Base-by-base conservation (phyloP, 2,888 invertebrate genomes). In the Caenorhabditis virilis region DNA sequence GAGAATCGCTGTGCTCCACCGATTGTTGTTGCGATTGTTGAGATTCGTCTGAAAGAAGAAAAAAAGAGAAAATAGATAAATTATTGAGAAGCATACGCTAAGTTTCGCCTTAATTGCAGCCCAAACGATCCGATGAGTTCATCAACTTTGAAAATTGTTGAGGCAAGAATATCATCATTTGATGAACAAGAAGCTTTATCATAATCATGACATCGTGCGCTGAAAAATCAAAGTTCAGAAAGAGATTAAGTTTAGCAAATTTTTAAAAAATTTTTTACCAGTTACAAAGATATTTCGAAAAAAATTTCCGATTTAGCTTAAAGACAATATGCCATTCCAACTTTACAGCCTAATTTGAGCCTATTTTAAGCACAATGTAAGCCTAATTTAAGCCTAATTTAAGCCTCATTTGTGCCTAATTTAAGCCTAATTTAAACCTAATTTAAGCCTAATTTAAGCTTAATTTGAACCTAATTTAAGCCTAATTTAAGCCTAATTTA, bases 101-200 rank as follows among this genome's bases (percentile, higher is more conserved):
- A 43, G 2, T 47, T 48, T 30, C 60, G 59, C 5, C 75, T 53
- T 30, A 75, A 51, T 51, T 75, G 75, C 15, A 75, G 51, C 30
- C 75, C 75, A 46, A 75, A 75, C 9, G 73, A 73, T 7, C 75
- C 75, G 41, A 72, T 75, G 9, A 75, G 66, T 39, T 75, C 75
- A 39, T 75, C 75, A 5, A 72, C 70, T 54, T 70, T 70, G 50
- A 70, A 70, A 2, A 67, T 62, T 15, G 60, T 48, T 11, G 64
- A 61, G 22, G 67, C 67, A 6, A 70, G 46, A 18, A 64, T 39
- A 20, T 67, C 58, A 20, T 48, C 52, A 33, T 39, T 38, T 38
- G 39, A 39, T 6, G 53, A 51, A 22, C 55, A 39, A 13, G 61
- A 60, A 13, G 60, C 56, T 41, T 60, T 48, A 48, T 66, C 57